Percentiles rank a stretch among this genome's conserved stretches.
Evolutionary conservation across 2,888 invertebrate species (phyloP).

Genomic region (Exephanes ischioxanthus): DNA sequence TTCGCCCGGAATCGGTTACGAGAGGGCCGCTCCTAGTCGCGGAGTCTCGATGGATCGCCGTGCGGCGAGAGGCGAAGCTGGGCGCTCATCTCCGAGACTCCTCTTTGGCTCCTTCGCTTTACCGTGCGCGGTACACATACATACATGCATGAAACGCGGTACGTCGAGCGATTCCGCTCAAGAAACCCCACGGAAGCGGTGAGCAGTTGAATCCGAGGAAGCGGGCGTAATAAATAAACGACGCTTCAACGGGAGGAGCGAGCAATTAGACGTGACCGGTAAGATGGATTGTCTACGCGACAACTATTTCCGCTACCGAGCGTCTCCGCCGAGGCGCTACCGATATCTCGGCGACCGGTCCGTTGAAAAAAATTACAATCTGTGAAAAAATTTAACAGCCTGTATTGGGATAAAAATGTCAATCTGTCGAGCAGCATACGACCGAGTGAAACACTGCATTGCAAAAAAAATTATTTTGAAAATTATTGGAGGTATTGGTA

Average conservation of each 20-base stretch:
- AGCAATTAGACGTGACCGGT: conserved; percentile 46
- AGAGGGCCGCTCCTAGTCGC: conserved; percentile 19
- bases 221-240: conserved; percentile 40
- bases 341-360: conserved; percentile 2
- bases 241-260: conserved; percentile 16
- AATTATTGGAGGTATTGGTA: too few species aligned
- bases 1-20: conserved; percentile 60
- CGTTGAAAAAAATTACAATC: not conserved
- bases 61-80: conserved; percentile 1
- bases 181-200: conserved; percentile 25
- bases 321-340: not conserved
- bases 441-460: too few species aligned
- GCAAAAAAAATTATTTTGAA: too few species aligned
- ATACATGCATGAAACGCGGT: not conserved
- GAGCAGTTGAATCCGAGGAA: conserved; percentile 37
- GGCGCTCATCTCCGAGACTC: not conserved
- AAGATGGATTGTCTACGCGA: conserved; percentile 42
- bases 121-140: not conserved
- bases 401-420: too few species aligned
- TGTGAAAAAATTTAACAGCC: not conserved
- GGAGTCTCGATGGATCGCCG: not conserved
- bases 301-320: conserved; percentile 28
- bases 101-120: not conserved
- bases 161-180: conserved; percentile 1
- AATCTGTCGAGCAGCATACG: too few species aligned